Conservation (phyloP, 2,888 invertebrate genomes). For the Lasioglossum malachurum region DNA sequence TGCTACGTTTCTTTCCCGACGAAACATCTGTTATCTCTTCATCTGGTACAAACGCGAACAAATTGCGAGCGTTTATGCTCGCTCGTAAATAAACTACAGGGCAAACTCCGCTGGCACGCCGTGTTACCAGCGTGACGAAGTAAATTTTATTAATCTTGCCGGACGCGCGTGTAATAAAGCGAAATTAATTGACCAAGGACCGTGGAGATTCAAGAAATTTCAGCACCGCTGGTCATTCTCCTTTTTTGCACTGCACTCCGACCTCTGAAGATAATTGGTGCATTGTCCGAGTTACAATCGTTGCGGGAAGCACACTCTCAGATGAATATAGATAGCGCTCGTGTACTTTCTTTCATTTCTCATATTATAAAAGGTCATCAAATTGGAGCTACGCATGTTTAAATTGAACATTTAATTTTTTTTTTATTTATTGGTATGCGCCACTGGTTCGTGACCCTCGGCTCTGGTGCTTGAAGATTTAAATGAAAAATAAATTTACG, state of each 20-base stretch:
- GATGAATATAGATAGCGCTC: neutral
- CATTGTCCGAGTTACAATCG: neutral
- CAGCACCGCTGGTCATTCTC: neutral
- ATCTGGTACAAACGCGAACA: constrained; percentile 48
- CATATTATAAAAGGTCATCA: neutral
- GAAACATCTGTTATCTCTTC: constrained; percentile 52
- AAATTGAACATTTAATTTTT: no score
- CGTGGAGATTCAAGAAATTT: constrained; percentile 34
- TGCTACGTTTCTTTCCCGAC: neutral
- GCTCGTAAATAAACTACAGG: constrained; percentile 40
- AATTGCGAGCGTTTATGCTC: constrained; percentile 57
- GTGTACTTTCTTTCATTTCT: neutral
- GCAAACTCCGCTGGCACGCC: constrained; percentile 53
- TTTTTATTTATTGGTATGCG: no score
- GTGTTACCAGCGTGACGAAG: constrained; percentile 50
- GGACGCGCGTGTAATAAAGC: constrained; percentile 33
- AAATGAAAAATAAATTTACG: no score
- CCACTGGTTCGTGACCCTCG: no score
- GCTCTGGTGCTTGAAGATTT: no score
- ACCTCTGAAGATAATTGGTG: neutral
- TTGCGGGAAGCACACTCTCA: neutral
- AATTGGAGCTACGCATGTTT: neutral
- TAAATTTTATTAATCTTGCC: constrained; percentile 67
- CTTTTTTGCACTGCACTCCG: neutral
- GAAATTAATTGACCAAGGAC: constrained; percentile 61